These are phyloP conservation scores for Dynastes grantii DNA, from an alignment of 2,888 invertebrate genomes.

Conservation along the genomic window DNA sequence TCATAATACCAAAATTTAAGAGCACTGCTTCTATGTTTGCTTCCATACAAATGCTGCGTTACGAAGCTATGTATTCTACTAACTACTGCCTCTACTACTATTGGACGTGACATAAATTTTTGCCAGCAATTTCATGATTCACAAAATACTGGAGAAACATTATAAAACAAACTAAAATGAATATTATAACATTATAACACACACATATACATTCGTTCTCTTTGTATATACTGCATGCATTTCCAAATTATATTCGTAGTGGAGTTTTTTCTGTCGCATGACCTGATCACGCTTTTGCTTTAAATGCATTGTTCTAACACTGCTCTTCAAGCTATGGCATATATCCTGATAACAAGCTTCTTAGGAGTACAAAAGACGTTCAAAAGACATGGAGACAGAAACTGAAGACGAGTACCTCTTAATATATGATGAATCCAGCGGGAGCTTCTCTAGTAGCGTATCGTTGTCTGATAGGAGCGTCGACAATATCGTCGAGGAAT, in stretches of 20 bases:
- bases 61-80: too few species aligned
- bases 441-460: slow-evolving; percentile 82
- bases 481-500: slow-evolving; percentile 89
- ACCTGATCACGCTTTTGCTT: slow-evolving; percentile 25
- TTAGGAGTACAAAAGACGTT: slow-evolving; percentile 88
- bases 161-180: too few species aligned
- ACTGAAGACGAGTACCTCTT: slow-evolving; percentile 75
- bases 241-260: neutral
- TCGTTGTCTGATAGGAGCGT: slow-evolving; percentile 84
- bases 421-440: slow-evolving; percentile 78
- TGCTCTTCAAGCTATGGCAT: neutral
- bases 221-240: neutral
- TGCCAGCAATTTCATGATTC: too few species aligned
- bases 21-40: too few species aligned
- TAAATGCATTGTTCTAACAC: neutral
- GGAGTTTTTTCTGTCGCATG: slow-evolving; percentile 1
- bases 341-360: slow-evolving; percentile 22
- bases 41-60: too few species aligned
- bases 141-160: too few species aligned
- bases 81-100: too few species aligned
- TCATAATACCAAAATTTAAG: too few species aligned
- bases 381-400: slow-evolving; percentile 89
- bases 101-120: too few species aligned
- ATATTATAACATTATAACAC: too few species aligned
- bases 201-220: too few species aligned